These are phyloP conservation scores for Epizoanthus stellaris DNA, from an alignment of 92 coral and sea anemone genomes.

Conservation along the genomic window DNA sequence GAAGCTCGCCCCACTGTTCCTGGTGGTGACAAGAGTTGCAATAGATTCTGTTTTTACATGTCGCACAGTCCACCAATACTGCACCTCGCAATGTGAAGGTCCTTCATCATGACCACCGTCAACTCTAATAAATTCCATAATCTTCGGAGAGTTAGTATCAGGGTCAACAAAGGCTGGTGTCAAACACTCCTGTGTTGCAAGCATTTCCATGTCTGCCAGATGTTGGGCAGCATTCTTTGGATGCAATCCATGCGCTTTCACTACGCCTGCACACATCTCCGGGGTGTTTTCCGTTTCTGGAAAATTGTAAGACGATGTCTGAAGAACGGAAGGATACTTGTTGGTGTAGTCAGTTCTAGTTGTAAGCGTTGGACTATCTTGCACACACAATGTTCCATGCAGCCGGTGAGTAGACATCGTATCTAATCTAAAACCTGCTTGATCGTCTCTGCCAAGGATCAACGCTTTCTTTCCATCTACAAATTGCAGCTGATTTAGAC, in stretches of 20 bases:
- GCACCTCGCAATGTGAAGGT: constrained; percentile 51
- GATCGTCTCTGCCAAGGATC: too few relatives aligned
- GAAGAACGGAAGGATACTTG: background rate
- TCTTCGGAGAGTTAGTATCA: background rate
- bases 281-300: constrained; percentile 11
- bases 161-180: background rate
- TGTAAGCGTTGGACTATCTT: too few relatives aligned
- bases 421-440: background rate
- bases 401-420: constrained; percentile 47
- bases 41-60: constrained; percentile 22
- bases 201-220: background rate
- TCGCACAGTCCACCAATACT: constrained; percentile 53
- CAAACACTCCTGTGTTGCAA: background rate
- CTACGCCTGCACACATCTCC: constrained; percentile 16
- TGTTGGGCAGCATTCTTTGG: background rate
- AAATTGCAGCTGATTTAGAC: constrained; percentile 54
- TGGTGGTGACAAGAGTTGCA: constrained; percentile 36
- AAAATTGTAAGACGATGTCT: background rate
- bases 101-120: constrained; percentile 56
- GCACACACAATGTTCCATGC: background rate
- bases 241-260: constrained; percentile 31
- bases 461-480: constrained; percentile 39
- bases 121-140: constrained; percentile 42
- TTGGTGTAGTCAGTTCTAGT: constrained; percentile 1
- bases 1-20: constrained; percentile 47